Percentiles rank a stretch among this genome's conserved stretches.
These are phyloP conservation scores for Dicycla oo DNA, from an alignment of 2,888 invertebrate genomes.

Conservation along the genomic window DNA sequence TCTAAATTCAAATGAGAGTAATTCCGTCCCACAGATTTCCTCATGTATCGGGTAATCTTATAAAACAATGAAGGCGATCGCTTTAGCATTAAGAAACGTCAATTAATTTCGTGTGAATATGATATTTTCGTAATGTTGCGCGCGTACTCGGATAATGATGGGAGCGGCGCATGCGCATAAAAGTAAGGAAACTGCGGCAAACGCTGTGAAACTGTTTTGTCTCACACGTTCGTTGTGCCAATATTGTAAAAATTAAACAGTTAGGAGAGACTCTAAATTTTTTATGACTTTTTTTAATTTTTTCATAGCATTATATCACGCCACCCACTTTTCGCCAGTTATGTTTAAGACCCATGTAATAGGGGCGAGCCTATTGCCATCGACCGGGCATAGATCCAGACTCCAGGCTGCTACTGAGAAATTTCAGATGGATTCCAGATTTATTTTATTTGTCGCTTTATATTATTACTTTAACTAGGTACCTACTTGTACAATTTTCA, in stretches of 20 bases:
- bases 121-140: conserved; percentile 66
- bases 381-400: too few relatives aligned
- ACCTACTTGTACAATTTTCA: not conserved
- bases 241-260: conserved; percentile 14
- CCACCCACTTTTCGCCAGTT: too few relatives aligned
- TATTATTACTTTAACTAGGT: conserved; percentile 92
- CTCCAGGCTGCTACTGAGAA: too few relatives aligned
- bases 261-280: not conserved
- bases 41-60: conserved; percentile 58
- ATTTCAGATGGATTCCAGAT: too few relatives aligned
- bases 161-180: conserved; percentile 56
- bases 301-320: too few relatives aligned
- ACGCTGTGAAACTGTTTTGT: conserved; percentile 44
- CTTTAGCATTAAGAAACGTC: conserved; percentile 61
- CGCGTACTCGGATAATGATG: conserved; percentile 59
- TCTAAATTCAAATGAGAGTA: conserved; percentile 44
- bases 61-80: conserved; percentile 61
- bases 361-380: too few relatives aligned
- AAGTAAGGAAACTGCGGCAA: conserved; percentile 51
- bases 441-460: conserved; percentile 43
- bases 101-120: conserved; percentile 69
- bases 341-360: too few relatives aligned
- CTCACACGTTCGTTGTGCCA: conserved; percentile 39
- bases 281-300: not conserved
- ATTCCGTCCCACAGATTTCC: conserved; percentile 55